Conservation (phyloP, 2,888 invertebrate species). For the Ormyrus nitidulus region DNA sequence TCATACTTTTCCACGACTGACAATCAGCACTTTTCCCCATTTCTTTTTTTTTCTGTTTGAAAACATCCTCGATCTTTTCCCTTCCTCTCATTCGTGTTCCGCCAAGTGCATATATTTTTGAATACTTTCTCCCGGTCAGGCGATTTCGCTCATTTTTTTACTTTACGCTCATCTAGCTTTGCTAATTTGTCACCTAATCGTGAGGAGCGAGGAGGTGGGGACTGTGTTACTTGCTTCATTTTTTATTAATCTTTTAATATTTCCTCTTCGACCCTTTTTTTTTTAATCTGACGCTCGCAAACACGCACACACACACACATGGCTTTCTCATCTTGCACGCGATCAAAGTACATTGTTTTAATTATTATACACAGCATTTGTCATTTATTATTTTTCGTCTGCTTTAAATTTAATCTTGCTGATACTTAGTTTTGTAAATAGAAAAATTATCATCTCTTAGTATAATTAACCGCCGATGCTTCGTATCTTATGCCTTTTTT, state of each 20-base stretch:
- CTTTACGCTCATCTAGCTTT: conserved; percentile 61
- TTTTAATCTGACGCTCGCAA: conserved; percentile 36
- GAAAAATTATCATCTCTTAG: conserved; percentile 75
- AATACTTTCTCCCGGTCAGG: conserved; percentile 62
- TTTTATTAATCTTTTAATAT: conserved; percentile 60
- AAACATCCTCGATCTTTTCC: conserved; percentile 20
- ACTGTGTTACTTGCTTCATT: conserved; percentile 61
- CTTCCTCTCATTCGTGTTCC: conserved; percentile 52
- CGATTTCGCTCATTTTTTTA: conserved; percentile 29
- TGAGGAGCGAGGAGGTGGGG: conserved; percentile 63
- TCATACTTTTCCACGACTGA: conserved; percentile 69
- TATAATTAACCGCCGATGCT: conserved; percentile 70
- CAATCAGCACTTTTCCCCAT: conserved; percentile 20
- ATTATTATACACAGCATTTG: conserved; percentile 61
- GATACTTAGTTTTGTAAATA: conserved; percentile 68
- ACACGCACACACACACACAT: not conserved
- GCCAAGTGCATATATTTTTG: conserved; percentile 56
- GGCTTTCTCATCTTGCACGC: not conserved
- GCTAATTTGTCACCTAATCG: conserved; percentile 69
- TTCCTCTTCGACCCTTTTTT: conserved; percentile 4
- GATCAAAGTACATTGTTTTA: conserved; percentile 67
- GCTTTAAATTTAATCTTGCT: conserved; percentile 54
- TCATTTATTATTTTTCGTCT: conserved; percentile 57
- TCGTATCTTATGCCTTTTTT: conserved; percentile 59
- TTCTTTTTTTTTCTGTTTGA: conserved; percentile 56